Percentiles rank a stretch among this genome's conserved stretches.
These are phyloP conservation scores for Helicolenus hilgendorfi DNA, from an alignment of 2,797 vertebrate genomes.

Conservation along the genomic window DNA sequence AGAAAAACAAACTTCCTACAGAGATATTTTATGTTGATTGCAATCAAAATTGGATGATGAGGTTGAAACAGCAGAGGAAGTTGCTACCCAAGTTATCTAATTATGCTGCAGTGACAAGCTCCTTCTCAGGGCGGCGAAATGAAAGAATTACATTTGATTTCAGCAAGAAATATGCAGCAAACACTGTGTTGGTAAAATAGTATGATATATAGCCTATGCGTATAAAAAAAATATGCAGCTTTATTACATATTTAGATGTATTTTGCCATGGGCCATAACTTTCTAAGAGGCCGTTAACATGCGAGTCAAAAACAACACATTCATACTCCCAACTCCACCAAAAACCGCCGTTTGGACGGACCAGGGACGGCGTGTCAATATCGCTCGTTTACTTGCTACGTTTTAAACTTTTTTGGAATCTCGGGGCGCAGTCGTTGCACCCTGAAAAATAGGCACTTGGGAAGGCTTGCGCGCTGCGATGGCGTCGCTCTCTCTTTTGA, in stretches of 20 bases:
- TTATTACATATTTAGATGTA: not conserved
- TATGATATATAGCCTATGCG: not conserved
- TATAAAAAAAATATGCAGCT: not conserved
- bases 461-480: no score
- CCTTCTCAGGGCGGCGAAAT: not conserved
- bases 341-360: no score
- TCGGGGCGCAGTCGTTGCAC: no score
- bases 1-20: constrained; percentile 22
- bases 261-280: not conserved
- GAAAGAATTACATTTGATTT: not conserved
- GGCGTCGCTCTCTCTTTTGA: no score
- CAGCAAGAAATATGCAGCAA: constrained; percentile 15
- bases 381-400: no score
- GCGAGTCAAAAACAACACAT: no score
- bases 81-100: constrained; percentile 6
- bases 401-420: no score
- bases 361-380: no score
- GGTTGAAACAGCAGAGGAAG: constrained; percentile 22
- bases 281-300: not conserved
- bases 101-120: constrained; percentile 18
- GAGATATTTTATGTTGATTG: constrained; percentile 59
- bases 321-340: no score
- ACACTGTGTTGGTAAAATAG: not conserved
- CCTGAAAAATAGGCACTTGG: no score
- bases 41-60: constrained; percentile 60